Base-by-base conservation (phyloP, 2,888 invertebrate genomes). In the Halictus quadricinctus region DNA sequence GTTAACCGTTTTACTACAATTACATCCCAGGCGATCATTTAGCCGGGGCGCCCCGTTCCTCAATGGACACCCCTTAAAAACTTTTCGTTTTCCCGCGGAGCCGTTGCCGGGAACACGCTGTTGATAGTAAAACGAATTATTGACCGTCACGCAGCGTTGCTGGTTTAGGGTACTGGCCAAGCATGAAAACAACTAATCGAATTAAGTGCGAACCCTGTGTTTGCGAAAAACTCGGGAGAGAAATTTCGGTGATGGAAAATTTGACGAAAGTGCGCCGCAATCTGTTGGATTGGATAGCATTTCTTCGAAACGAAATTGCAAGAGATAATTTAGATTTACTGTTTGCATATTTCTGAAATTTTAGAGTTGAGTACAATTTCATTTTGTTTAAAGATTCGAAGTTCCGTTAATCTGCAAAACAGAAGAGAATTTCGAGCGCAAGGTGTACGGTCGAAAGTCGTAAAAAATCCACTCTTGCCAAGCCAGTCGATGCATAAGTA, bases 1-100 rank as follows among this genome's bases (percentile, higher is more conserved):
- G 64, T 83, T 80, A 83, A 75, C 58, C 46, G 76, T 83, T 76
- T 83, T 76, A 76, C 66, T 60, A 69, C 81, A 29, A 83, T 76
- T 72, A 72, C 80, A 76, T 21, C 29, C 13, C 70, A 15, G 15
- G 15, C 21, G 29, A 72, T 75, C 48, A 15, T 64, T 72, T 48
- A 29, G 1, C 6, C 48, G 8, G 54, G 41, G 29, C 36, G 36
- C 66, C 29, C 7, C 15, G 15, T 36, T 66, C 54, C n/a, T n/a
- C 54, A n/a, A 54, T 54, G 54, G n/a, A 1, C 54, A n/a, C 21
- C 54, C 54, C n/a, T 54, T 8, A n/a, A 54, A n/a, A 54, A 54
- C 54, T 54, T 54, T 3, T n/a, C n/a, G 54, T 54, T 54, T 54
- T 54, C n/a, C n/a, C 54, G 54, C 21, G 54, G 54, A 54, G n/a